Evolutionary conservation across 2,797 vertebrate genomes (phyloP).

Genomic region (Epinephelus awoara): DNA sequence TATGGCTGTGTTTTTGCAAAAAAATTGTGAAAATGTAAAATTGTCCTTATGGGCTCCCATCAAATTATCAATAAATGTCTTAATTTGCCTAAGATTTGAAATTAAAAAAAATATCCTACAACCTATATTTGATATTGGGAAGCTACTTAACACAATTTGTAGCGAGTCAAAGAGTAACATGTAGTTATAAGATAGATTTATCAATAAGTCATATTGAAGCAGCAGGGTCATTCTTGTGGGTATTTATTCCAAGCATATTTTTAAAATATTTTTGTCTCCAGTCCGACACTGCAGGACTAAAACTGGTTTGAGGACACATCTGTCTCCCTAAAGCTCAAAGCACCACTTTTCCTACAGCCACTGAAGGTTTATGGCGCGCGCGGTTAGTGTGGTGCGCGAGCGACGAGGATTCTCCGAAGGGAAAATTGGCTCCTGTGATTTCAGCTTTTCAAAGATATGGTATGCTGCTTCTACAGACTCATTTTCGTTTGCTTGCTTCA

Average conservation of each 20-base stretch:
- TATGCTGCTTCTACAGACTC: neutral
- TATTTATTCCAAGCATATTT: no score
- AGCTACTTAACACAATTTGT: neutral
- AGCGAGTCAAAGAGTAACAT: neutral
- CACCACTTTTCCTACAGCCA: neutral
- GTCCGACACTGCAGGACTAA: no score
- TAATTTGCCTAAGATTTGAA: no score
- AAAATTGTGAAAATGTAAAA: neutral
- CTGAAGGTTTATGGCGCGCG: no score
- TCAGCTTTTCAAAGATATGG: conserved; percentile 13
- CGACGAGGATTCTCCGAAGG: neutral
- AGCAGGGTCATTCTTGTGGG: neutral
- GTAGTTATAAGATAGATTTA: neutral
- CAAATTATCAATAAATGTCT: neutral
- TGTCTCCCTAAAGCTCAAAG: neutral
- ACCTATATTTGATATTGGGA: no score
- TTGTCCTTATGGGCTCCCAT: neutral
- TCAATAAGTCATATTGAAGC: no score
- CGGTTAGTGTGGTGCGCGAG: no score
- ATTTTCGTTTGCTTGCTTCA: neutral
- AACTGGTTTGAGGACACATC: neutral
- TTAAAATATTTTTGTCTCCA: no score
- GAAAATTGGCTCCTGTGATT: neutral
- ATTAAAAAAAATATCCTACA: no score
- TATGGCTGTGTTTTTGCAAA: neutral